These are phyloP conservation scores for Blastomussa wellsi DNA, from an alignment of 92 coral and sea anemone genomes.

Conservation along the genomic window DNA sequence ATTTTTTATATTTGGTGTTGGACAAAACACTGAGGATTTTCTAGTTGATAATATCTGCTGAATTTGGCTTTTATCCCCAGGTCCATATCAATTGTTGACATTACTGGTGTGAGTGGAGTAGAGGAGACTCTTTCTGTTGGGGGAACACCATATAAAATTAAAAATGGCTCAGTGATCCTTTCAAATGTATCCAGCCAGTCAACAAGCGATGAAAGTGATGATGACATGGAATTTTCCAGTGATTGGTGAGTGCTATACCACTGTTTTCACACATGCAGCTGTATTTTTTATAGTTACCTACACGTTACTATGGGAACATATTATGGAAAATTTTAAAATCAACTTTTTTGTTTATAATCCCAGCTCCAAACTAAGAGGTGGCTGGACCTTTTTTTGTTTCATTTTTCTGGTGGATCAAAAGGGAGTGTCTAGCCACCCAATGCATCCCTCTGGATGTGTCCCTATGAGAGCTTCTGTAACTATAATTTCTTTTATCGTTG, in stretches of 20 bases:
- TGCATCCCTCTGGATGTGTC: too few species aligned
- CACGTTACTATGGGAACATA: neutral
- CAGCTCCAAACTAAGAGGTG: neutral
- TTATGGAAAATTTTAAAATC: too few species aligned
- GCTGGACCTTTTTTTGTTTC: neutral
- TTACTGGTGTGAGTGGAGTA: slow-evolving; percentile 8
- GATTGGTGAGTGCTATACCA: neutral
- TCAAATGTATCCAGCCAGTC: neutral
- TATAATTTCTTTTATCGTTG: neutral
- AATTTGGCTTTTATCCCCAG: neutral
- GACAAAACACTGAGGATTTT: too few species aligned
- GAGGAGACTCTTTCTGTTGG: slow-evolving; percentile 1
- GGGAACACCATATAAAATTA: neutral
- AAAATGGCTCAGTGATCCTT: neutral
- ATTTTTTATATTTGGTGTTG: too few species aligned
- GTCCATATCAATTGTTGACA: slow-evolving; percentile 2
- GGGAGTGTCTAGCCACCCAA: too few species aligned
- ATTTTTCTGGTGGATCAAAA: slow-evolving; percentile 6
- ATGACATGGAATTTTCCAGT: neutral
- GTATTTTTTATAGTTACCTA: neutral
- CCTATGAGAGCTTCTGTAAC: too few species aligned
- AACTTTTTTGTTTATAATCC: neutral
- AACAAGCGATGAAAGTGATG: slow-evolving; percentile 6
- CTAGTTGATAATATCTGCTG: too few species aligned
- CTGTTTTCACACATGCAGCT: neutral